Base-by-base conservation (phyloP, 2,797 vertebrate species). In the Aeoliscus strigatus region DNA sequence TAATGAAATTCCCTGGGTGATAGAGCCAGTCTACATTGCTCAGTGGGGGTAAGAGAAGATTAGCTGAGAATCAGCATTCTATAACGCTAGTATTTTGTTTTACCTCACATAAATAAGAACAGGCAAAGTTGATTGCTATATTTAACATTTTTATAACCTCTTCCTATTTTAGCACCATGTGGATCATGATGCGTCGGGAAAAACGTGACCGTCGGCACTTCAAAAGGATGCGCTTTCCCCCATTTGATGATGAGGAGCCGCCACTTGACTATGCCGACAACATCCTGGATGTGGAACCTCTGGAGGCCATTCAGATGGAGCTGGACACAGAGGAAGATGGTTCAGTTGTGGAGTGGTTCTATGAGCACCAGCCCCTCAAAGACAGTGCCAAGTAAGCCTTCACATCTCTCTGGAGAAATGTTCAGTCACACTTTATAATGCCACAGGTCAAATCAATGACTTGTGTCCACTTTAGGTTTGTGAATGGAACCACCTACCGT, bases 111-210 rank as follows among this genome's bases (percentile, higher is more conserved):
- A 3, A 3, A 21, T 21, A 3, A 21, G 3, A 3, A 21, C 18
- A 3, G 18, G 18, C 6, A 21, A 3, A 3, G 3, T 6, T 21
- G 18, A n/a, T n/a, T 10, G 24, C 1, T 16, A 14, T 34, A 16
- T n/a, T 1, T 4, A n/a, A 2, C 13, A 8, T 11, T 10, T 47
- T 33, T 8, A 1, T 43, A n/a, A 40, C 14, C 1, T 27, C 6
- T 6, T 0, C 2, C 39, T 14, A 4, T 32, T 9, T 4, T 53
- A 99, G 96, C 24, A 90, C 96, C 0, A 99, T 99, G 96, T 99
- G 96, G 96, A 99, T 99, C 70, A 99, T 99, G 96, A 99, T 99
- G 96, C 91, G 96, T 52, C 87, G 96, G 55, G 96, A 99, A 75
- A 99, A 99, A 60, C 89, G 96, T 35, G 96, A 99, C 43, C 86